A percentile compares a stretch with the other conserved stretches of the same genome.
These are phyloP conservation scores for Halichoeres trimaculatus DNA, from an alignment of 2,113 vertebrate genomes.

Conservation along the genomic window DNA sequence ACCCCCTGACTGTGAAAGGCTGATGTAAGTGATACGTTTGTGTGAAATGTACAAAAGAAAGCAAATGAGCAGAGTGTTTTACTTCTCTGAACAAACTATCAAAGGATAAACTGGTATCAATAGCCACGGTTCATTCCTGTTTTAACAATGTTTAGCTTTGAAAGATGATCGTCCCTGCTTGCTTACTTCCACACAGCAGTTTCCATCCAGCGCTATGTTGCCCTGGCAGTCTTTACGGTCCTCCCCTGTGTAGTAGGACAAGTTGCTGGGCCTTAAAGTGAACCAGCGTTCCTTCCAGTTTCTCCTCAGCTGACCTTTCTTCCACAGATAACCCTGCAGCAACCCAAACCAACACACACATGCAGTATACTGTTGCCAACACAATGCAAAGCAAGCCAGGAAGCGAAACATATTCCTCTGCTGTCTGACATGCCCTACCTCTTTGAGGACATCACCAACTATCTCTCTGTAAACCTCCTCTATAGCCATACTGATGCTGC, in stretches of 20 bases:
- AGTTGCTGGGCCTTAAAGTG: constrained; percentile 88
- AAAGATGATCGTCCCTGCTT: constrained; percentile 5
- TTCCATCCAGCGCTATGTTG: constrained; percentile 87
- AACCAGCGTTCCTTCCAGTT: constrained; percentile 98
- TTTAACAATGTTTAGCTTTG: constrained; percentile 10
- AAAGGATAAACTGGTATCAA: background rate
- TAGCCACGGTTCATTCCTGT: background rate
- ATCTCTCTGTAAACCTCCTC: constrained; percentile 96
- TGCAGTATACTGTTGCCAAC: background rate
- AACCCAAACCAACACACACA: constrained; percentile 19
- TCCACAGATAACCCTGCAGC: constrained; percentile 95
- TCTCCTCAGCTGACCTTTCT: constrained; percentile 92
- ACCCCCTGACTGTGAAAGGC: background rate
- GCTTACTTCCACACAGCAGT: constrained; percentile 94
- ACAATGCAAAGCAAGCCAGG: background rate
- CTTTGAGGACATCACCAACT: constrained; percentile 94
- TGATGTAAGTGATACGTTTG: background rate
- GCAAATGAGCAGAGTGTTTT: background rate
- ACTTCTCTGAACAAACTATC: background rate
- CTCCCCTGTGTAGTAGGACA: constrained; percentile 91
- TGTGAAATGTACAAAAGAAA: constrained; percentile 5
- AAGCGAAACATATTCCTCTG: background rate
- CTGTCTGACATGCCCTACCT: constrained; percentile 79
- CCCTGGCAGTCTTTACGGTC: constrained; percentile 94
- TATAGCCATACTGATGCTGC: constrained; percentile 90